Conservation (phyloP, 2,113 vertebrate genomes). For the Blennius ocellaris region DNA sequence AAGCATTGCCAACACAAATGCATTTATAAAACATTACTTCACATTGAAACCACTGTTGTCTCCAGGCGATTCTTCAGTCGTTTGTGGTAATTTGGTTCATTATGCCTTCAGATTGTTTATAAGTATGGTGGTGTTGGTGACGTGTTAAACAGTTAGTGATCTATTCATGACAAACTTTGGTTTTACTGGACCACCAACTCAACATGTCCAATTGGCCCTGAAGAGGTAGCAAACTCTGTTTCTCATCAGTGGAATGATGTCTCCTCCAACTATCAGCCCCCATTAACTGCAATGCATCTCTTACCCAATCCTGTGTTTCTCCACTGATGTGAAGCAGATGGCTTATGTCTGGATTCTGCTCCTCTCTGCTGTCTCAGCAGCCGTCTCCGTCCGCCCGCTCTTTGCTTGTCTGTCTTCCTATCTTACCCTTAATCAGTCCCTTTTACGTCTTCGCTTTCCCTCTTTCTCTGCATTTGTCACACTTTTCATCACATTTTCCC, state of each 20-base stretch:
- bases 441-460: constrained; percentile 9
- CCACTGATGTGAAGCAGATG: constrained; percentile 73
- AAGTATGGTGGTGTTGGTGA: too few species aligned
- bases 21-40: constrained; percentile 1
- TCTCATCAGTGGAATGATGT: constrained; percentile 12
- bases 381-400: constrained; percentile 20
- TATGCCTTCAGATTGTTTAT: too few species aligned
- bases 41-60: not conserved
- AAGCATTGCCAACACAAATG: not conserved
- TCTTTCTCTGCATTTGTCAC: constrained; percentile 16
- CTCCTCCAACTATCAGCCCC: constrained; percentile 30
- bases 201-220: not conserved
- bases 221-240: not conserved
- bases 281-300: constrained; percentile 26
- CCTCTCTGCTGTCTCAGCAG: constrained; percentile 58
- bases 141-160: too few species aligned
- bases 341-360: constrained; percentile 57
- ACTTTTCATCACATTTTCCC: constrained; percentile 28
- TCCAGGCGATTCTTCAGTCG: not conserved
- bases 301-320: constrained; percentile 20
- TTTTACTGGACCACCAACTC: not conserved
- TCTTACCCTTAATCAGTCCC: constrained; percentile 42
- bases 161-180: too few species aligned
- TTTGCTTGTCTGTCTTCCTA: constrained; percentile 17
- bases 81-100: too few species aligned